phyloP scores from a whole-genome alignment of 2,113 vertebrate genomes.

The Brienomyrus brachyistius region DNA sequence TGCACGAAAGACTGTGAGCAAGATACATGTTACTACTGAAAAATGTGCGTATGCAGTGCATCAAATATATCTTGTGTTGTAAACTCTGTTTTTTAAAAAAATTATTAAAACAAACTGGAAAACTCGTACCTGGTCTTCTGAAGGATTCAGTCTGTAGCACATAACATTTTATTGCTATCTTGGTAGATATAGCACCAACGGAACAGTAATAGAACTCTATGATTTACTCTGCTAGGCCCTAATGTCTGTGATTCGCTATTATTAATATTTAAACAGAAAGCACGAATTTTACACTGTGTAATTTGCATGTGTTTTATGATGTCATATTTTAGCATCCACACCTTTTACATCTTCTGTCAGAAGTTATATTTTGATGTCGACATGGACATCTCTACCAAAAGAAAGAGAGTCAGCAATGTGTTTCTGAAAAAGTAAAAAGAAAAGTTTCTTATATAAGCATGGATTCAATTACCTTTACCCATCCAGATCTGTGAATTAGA shows the following conservation, averaged over 20 bases:
- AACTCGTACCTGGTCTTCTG: neutral
- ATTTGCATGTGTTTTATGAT: neutral
- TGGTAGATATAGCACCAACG: neutral
- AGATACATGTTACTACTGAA: neutral
- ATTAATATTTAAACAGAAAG: constrained; percentile 8
- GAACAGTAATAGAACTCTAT: neutral
- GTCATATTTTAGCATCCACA: neutral
- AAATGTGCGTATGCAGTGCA: neutral
- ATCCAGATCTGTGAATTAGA: neutral
- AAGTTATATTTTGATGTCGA: neutral
- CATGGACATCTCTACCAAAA: neutral
- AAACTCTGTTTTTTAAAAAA: neutral
- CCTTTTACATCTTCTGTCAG: neutral
- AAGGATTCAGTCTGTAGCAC: neutral
- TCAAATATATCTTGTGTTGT: neutral
- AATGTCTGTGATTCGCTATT: neutral
- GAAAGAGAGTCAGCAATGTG: neutral
- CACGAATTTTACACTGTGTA: neutral
- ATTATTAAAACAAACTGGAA: neutral
- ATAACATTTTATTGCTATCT: neutral
- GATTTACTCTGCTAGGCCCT: neutral
- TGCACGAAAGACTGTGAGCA: neutral
- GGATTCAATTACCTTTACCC: neutral
- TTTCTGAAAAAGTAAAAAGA: neutral
- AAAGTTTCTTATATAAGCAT: neutral